These are phyloP conservation scores for Chlamydotis undulata DNA, from an alignment of 2,113 vertebrate species.

Conservation along the genomic window DNA sequence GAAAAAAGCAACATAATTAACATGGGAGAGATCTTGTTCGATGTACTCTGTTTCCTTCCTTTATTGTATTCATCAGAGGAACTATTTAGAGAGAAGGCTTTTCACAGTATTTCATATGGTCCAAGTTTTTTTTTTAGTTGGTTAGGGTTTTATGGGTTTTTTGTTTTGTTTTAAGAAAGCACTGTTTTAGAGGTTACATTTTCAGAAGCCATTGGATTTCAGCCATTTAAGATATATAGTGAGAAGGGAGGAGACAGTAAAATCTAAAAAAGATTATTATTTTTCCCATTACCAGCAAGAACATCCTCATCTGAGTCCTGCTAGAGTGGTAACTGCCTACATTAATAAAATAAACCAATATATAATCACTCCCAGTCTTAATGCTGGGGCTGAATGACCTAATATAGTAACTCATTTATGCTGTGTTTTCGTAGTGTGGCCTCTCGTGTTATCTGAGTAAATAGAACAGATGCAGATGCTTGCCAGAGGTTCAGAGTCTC, in stretches of 20 bases:
- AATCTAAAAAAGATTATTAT: neutral
- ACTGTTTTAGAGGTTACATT: neutral
- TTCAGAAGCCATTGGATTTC: constrained; percentile 8
- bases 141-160: neutral
- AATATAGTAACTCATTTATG: constrained; percentile 31
- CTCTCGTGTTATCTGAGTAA: neutral
- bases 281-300: constrained; percentile 8
- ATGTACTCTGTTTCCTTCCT: neutral
- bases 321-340: constrained; percentile 2
- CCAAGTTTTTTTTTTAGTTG: neutral
- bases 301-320: constrained; percentile 23
- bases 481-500: neutral
- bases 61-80: neutral
- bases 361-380: neutral
- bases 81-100: neutral
- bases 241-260: neutral
- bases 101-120: neutral
- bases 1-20: neutral
- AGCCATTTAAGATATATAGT: neutral
- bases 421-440: neutral
- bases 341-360: constrained; percentile 37
- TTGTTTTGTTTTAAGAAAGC: neutral
- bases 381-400: neutral
- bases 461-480: neutral
- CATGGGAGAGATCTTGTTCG: neutral